Evolutionary conservation across 2,888 invertebrate species (phyloP).

Genomic region (Drosophila crucigera): DNA sequence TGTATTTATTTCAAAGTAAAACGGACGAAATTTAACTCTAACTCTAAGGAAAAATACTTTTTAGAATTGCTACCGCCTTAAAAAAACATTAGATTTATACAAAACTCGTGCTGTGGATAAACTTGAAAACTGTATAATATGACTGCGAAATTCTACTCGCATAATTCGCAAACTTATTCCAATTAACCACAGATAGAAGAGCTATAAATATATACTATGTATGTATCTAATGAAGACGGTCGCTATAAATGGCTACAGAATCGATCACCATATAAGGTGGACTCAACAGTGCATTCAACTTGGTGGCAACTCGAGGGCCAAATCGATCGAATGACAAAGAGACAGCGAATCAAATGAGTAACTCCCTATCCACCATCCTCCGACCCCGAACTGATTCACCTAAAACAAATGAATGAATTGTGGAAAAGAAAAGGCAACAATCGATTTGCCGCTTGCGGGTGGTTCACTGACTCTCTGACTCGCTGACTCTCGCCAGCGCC

Average conservation of each 20-base stretch:
- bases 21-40: not conserved
- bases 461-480: constrained; percentile 30
- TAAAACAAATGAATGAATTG: constrained; percentile 15
- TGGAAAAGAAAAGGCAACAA: constrained; percentile 1
- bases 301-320: constrained; percentile 31
- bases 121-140: not conserved
- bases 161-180: not conserved
- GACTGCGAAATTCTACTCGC: not conserved
- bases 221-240: not conserved
- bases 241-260: constrained; percentile 38
- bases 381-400: not conserved
- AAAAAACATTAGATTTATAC: not conserved
- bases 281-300: constrained; percentile 58
- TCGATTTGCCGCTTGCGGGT: constrained; percentile 8
- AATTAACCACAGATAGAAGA: not conserved
- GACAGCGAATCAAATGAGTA: constrained; percentile 23
- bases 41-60: not conserved
- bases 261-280: constrained; percentile 29
- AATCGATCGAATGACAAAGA: constrained; percentile 32
- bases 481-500: too few relatives aligned
- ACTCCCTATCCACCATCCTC: not conserved
- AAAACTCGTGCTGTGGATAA: not conserved
- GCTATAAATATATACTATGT: not conserved
- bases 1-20: not conserved
- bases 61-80: not conserved